phyloP scores from a whole-genome alignment of 2,113 vertebrate genomes.

The Pipra filicauda region DNA sequence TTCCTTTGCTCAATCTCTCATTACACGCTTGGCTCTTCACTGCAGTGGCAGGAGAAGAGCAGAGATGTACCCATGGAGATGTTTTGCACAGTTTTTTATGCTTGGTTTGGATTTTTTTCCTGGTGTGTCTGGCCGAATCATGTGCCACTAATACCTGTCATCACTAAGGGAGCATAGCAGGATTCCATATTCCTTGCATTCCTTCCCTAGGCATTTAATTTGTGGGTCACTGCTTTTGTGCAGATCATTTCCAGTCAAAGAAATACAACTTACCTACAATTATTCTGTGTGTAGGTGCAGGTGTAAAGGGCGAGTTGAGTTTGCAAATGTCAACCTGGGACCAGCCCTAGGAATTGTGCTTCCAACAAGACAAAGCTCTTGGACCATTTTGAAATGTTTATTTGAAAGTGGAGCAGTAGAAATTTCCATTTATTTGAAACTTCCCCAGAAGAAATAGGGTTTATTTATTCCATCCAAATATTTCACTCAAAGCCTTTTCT shows the following conservation, averaged over 20 bases:
- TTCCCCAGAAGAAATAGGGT: not conserved
- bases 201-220: not conserved
- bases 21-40: not conserved
- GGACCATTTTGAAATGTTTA: not conserved
- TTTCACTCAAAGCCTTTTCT: not conserved
- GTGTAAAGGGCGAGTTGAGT: not conserved
- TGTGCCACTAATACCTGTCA: not conserved
- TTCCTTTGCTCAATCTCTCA: not conserved
- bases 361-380: not conserved
- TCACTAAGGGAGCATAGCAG: fast-evolving
- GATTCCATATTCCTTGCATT: not conserved
- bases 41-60: not conserved
- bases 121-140: not conserved
- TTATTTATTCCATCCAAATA: not conserved
- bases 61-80: not conserved
- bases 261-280: not conserved
- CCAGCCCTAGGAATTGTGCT: not conserved
- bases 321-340: not conserved
- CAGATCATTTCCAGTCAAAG: slow-evolving; percentile 2
- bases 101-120: not conserved
- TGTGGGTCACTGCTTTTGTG: not conserved
- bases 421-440: not conserved
- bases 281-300: not conserved
- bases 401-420: not conserved
- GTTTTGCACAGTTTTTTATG: not conserved